A percentile compares a stretch with the other conserved stretches of the same genome.
phyloP scores from a whole-genome alignment of 2,113 vertebrate genomes.

The Tragelaphus scriptus region DNA sequence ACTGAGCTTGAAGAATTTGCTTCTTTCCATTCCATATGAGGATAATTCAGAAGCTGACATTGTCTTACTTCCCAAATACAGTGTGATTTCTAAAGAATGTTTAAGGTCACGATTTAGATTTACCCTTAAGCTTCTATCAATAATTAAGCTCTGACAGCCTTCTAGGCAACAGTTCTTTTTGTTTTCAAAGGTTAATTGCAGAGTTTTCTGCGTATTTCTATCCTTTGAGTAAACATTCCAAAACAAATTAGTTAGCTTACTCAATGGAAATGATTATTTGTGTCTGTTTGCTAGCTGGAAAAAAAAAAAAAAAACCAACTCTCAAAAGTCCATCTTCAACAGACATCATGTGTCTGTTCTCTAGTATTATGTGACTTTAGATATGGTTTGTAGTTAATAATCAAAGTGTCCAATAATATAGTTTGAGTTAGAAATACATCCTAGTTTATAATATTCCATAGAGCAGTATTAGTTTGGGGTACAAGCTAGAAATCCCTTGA shows the following conservation, averaged over 20 bases:
- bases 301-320: too few species aligned
- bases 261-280: slow-evolving; percentile 51
- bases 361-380: background rate
- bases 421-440: background rate
- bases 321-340: background rate
- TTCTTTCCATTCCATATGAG: background rate
- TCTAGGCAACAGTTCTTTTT: slow-evolving; percentile 55
- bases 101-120: slow-evolving; percentile 51
- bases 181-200: slow-evolving; percentile 70
- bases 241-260: slow-evolving; percentile 50
- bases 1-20: background rate
- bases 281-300: slow-evolving; percentile 6
- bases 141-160: slow-evolving; percentile 50
- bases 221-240: slow-evolving; percentile 65
- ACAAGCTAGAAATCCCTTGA: background rate
- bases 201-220: slow-evolving; percentile 45
- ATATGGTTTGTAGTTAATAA: background rate
- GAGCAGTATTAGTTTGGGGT: background rate
- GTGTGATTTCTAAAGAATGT: background rate
- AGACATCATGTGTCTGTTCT: background rate
- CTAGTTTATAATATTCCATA: background rate
- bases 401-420: background rate
- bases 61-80: background rate
- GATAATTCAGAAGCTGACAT: background rate
- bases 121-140: slow-evolving; percentile 36